Conservation (phyloP, 1,140 invertebrate genomes). For the Eumeta japonica region DNA sequence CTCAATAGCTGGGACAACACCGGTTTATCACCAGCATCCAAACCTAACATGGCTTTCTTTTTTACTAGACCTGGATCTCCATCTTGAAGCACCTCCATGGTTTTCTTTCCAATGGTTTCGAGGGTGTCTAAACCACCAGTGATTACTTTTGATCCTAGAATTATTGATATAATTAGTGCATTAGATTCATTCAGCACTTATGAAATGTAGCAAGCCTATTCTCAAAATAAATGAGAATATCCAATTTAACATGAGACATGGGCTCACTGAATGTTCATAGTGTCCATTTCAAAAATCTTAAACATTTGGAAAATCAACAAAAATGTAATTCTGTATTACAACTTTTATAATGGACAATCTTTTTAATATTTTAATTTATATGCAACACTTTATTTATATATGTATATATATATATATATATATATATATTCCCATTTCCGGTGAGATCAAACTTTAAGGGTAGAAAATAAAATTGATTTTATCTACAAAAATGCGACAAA, state of each 20-base stretch:
- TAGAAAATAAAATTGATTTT: too few relatives aligned
- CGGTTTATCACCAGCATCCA: slow-evolving; percentile 59
- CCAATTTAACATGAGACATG: neutral
- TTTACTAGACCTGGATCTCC: slow-evolving; percentile 84
- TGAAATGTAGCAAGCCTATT: neutral
- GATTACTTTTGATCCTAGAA: slow-evolving; percentile 74
- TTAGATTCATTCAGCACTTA: neutral
- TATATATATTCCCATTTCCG: too few relatives aligned
- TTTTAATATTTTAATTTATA: too few relatives aligned
- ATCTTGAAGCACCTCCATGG: slow-evolving; percentile 88
- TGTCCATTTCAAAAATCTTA: too few relatives aligned
- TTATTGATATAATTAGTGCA: neutral
- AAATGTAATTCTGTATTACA: too few relatives aligned
- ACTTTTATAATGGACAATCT: too few relatives aligned
- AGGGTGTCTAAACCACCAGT: slow-evolving; percentile 82
- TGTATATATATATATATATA: too few relatives aligned
- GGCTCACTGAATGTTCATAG: neutral
- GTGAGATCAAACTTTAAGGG: too few relatives aligned
- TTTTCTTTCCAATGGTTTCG: slow-evolving; percentile 90
- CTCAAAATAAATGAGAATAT: neutral
- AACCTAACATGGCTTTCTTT: slow-evolving; percentile 73
- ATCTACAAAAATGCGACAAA: too few relatives aligned
- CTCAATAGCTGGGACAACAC: slow-evolving; percentile 66
- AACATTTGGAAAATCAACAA: too few relatives aligned
- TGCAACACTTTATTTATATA: too few relatives aligned